These are phyloP conservation scores for Euborellia annulipes DNA, from an alignment of 1,140 invertebrate genomes.

Conservation along the genomic window DNA sequence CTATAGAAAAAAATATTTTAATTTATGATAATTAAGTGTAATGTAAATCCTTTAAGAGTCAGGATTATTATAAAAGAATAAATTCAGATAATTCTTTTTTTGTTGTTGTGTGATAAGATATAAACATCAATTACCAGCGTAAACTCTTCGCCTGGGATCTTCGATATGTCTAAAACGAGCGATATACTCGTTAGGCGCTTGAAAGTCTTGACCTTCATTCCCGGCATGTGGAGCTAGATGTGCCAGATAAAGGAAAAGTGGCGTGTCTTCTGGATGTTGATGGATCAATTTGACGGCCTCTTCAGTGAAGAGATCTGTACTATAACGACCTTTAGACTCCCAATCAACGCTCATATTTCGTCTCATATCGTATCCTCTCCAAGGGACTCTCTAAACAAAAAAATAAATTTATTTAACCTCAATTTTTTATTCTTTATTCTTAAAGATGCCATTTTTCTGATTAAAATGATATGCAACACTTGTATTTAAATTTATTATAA, in stretches of 20 bases:
- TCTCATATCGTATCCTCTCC: slow-evolving; percentile 48
- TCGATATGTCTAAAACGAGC: slow-evolving; percentile 57
- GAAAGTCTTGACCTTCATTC: slow-evolving; percentile 46
- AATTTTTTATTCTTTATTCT: no score
- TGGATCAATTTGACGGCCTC: slow-evolving; percentile 53
- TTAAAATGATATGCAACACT: no score
- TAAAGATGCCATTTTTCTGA: no score
- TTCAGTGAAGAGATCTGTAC: slow-evolving; percentile 60
- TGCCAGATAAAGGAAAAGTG: slow-evolving; percentile 63
- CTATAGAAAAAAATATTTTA: no score
- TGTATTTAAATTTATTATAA: no score
- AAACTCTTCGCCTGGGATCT: slow-evolving; percentile 52
- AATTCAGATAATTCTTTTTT: no score
- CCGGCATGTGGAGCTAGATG: slow-evolving; percentile 68
- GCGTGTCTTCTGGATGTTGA: slow-evolving; percentile 34
- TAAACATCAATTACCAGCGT: slow-evolving; percentile 51
- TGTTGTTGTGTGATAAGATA: no score
- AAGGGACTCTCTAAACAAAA: slow-evolving; percentile 20
- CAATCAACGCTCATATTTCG: slow-evolving; percentile 42
- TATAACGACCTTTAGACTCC: slow-evolving; percentile 44
- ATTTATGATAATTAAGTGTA: no score
- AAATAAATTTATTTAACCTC: slow-evolving; percentile 16
- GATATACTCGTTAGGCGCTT: slow-evolving; percentile 59
- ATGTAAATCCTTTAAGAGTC: no score
- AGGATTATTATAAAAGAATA: no score